phyloP scores from a whole-genome alignment of 2,113 vertebrate genomes.

The Mobula birostris region DNA sequence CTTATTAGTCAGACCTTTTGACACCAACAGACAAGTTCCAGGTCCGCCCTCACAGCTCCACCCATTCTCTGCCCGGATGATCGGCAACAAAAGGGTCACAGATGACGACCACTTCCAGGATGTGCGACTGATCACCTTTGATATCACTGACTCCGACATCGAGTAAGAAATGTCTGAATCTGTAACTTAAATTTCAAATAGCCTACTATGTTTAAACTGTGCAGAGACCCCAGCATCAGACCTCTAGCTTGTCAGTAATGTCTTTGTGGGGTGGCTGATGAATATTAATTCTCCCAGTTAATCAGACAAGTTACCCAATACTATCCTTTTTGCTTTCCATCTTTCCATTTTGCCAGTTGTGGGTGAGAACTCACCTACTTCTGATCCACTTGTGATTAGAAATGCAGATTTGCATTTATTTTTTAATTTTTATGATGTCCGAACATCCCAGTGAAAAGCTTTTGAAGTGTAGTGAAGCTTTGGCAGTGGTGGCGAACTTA shows the following conservation, averaged over 20 bases:
- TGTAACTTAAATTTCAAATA: neutral
- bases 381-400: neutral
- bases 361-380: neutral
- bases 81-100: constrained; percentile 71
- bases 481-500: too few relatives aligned
- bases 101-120: constrained; percentile 79
- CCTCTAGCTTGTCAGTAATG: neutral
- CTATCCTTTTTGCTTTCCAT: neutral
- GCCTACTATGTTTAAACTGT: neutral
- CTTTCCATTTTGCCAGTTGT: neutral
- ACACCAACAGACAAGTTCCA: neutral
- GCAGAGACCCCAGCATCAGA: neutral
- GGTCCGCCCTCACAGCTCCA: constrained; percentile 47
- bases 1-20: accelerated
- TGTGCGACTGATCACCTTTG: constrained; percentile 80
- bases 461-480: too few relatives aligned
- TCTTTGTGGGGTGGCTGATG: neutral
- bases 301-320: neutral
- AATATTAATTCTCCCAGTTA: neutral
- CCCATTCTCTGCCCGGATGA: constrained; percentile 64
- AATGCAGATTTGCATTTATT: neutral
- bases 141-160: constrained; percentile 69
- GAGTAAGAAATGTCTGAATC: constrained; percentile 56
- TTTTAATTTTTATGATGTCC: neutral
- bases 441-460: neutral